Evolutionary conservation across 2,888 invertebrate genomes (phyloP).

Genomic region (Plebejus anna): DNA sequence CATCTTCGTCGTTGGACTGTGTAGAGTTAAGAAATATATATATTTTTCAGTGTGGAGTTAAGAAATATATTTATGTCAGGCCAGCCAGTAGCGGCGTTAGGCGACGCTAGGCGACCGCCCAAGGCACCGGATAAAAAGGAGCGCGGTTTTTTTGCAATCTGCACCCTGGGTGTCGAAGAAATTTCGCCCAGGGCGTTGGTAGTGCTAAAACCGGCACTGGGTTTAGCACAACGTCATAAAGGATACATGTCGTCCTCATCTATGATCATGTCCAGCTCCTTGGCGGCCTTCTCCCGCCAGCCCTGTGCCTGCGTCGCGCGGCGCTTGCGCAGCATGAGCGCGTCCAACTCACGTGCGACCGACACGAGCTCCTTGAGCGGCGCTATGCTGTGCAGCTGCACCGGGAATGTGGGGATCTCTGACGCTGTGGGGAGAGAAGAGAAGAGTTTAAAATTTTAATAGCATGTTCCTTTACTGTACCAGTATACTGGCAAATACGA

Average conservation of each 20-base stretch:
- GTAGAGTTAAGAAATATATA: conserved; percentile 42
- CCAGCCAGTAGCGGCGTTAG: too few relatives aligned
- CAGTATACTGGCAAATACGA: too few relatives aligned
- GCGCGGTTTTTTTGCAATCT: too few relatives aligned
- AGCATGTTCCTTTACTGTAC: too few relatives aligned
- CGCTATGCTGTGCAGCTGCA: conserved; percentile 81
- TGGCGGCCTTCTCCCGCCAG: conserved; percentile 92
- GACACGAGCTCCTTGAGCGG: conserved; percentile 84
- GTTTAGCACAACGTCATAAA: conserved; percentile 43
- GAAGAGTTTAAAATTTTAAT: too few relatives aligned
- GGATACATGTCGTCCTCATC: conserved; percentile 85
- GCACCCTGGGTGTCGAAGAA: too few relatives aligned
- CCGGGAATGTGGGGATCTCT: conserved; percentile 91
- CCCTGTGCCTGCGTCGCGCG: conserved; percentile 84
- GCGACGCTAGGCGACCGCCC: too few relatives aligned
- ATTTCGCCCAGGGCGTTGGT: too few relatives aligned
- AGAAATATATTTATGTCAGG: too few relatives aligned
- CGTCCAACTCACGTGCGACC: conserved; percentile 89
- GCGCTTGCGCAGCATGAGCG: conserved; percentile 82
- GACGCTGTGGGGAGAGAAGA: conserved; percentile 75
- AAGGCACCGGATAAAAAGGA: too few relatives aligned
- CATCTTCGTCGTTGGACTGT: conserved; percentile 58
- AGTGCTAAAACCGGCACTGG: too few relatives aligned
- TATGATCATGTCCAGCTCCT: conserved; percentile 94
- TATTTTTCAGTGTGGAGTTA: too few relatives aligned